Evolutionary conservation across 2,797 vertebrate genomes (phyloP), one percentile per base, ranked within the genome.

Genomic region (Poecilia gillii): DNA sequence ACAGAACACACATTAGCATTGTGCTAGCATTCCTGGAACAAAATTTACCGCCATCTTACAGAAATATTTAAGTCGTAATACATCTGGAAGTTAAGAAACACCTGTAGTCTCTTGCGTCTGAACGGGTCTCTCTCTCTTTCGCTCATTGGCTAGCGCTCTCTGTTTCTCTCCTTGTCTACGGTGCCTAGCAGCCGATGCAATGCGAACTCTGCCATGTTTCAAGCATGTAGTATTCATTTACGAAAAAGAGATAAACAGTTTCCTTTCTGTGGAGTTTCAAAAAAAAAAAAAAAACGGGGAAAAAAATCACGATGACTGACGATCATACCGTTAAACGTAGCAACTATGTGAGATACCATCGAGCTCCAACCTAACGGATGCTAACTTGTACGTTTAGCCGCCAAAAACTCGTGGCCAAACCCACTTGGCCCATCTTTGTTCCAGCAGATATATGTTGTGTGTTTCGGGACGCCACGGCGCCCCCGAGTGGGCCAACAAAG

Each of bases 141-240:
- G 87, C 87, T 91, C 86, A 31, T 79, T 83, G 33, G 59, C 90
- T 81, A 66, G 76, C 73, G 68, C 81, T 68, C 89, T 90, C 89
- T 76, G 85, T 91, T 92, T 92, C 92, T 94, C 93, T 94, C 91
- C 91, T 92, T 90, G 93, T 95, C 93, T 89, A 79, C 79, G 90
- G 91, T 92, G 92, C 91, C 86, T 89, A 86, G 92, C 90, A 90
- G 92, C 90, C 55, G 86, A 93, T 74, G 92, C 93, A 76, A 92
- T 85, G 85, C 89, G 78, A 94, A 93, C 94, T 95, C 94, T 94
- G 94, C 93, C 92, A 93, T 95, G 95, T 95, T 94, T 95, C 93
- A 95, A 96, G 95, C 96, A 96, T 96, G 96, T 96, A 95, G 95
- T 96, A 95, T 95, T 96, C 93, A 96, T 96, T 95, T 93, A 95